Percentiles rank a stretch among this genome's conserved stretches.
Conservation (phyloP, 2,113 vertebrate species). For the Hirundichthys speculiger region DNA sequence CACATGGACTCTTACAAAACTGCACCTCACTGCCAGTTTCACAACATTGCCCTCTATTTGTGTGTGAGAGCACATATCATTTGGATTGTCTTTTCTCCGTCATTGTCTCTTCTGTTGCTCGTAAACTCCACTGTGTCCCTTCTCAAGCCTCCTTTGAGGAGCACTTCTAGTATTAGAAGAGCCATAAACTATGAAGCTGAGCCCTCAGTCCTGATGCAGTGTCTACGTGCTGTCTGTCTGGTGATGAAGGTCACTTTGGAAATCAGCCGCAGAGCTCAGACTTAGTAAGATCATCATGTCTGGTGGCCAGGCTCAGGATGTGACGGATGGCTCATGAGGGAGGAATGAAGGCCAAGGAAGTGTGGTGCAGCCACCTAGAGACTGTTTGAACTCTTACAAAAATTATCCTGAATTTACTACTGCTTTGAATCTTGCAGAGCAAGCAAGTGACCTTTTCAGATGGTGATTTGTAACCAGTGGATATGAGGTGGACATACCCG, state of each 20-base stretch:
- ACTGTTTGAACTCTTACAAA: not conserved
- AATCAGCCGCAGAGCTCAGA: constrained; percentile 51
- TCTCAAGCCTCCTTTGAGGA: constrained; percentile 14
- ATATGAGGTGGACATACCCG: too few species aligned
- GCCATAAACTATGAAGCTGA: constrained; percentile 46
- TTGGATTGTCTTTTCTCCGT: constrained; percentile 11
- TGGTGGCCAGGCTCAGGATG: constrained; percentile 21
- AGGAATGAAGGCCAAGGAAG: not conserved
- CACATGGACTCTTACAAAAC: constrained; percentile 20
- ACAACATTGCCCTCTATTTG: constrained; percentile 19
- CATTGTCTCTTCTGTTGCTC: constrained; percentile 15
- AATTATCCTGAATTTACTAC: not conserved
- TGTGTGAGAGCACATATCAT: constrained; percentile 20
- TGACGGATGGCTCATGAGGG: constrained; percentile 1
- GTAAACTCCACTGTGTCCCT: constrained; percentile 21
- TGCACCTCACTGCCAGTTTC: constrained; percentile 5
- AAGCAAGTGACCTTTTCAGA: too few species aligned
- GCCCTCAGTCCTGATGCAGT: constrained; percentile 13
- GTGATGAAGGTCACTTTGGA: constrained; percentile 67
- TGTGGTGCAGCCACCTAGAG: constrained; percentile 4
- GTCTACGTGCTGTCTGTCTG: constrained; percentile 44
- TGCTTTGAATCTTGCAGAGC: not conserved
- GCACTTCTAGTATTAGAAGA: constrained; percentile 57
- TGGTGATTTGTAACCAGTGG: too few species aligned
- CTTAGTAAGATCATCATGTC: constrained; percentile 23